Percentiles rank a stretch among this genome's conserved stretches.
phyloP scores from a whole-genome alignment of 2,888 invertebrate species.

The Lithophane semibrunnea region DNA sequence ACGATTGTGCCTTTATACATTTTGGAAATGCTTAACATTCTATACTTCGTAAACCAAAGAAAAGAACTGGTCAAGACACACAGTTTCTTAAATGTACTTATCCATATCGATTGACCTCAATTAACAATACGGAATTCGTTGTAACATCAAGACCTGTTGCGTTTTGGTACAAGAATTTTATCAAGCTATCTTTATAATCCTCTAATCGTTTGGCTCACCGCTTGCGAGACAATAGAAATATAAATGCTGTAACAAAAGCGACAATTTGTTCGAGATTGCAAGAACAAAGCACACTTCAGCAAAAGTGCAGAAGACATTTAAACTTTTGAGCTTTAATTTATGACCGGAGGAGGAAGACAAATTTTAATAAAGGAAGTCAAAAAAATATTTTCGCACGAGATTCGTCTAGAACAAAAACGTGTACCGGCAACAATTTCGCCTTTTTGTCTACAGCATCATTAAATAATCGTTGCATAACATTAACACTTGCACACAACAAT shows the following conservation, averaged over 20 bases:
- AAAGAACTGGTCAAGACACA: background rate
- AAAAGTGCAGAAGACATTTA: conserved; percentile 31
- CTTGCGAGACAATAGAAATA: conserved; percentile 31
- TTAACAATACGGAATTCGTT: conserved; percentile 25
- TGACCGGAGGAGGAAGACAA: conserved; percentile 18
- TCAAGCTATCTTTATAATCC: conserved; percentile 55
- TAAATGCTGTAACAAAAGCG: conserved; percentile 33
- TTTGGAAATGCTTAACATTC: background rate
- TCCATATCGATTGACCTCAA: conserved; percentile 32
- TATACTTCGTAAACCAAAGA: background rate
- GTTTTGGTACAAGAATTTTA: conserved; percentile 53
- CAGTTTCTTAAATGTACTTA: conserved; percentile 8
- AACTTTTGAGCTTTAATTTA: conserved; percentile 21
- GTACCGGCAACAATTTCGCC: conserved; percentile 38
- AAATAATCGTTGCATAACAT: conserved; percentile 73
- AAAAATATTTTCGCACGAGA: conserved; percentile 51
- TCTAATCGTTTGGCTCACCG: conserved; percentile 40
- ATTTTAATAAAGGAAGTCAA: conserved; percentile 51
- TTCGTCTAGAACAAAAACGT: conserved; percentile 46
- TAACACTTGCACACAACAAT: conserved; percentile 70
- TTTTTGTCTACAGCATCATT: conserved; percentile 56
- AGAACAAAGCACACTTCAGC: conserved; percentile 36
- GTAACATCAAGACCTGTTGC: conserved; percentile 26
- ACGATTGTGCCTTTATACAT: background rate
- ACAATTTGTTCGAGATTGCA: conserved; percentile 32